A percentile compares a stretch with the other conserved stretches of the same genome.
These are phyloP conservation scores for Chaunax sp. DNA, from an alignment of 2,797 vertebrate genomes.

Conservation along the genomic window DNA sequence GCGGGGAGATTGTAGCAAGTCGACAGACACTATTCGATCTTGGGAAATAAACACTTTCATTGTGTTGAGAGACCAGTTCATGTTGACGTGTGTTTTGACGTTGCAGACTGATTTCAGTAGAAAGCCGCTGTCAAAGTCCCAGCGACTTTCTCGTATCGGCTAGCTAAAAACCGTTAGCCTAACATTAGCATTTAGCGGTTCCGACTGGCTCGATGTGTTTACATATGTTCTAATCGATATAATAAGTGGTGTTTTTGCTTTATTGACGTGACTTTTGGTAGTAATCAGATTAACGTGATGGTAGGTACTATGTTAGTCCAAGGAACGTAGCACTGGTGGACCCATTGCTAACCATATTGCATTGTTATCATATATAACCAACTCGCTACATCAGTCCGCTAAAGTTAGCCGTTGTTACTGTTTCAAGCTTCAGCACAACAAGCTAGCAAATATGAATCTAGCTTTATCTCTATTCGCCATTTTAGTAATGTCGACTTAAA, in stretches of 20 bases:
- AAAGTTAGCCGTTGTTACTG: conserved; percentile 47
- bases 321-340: neutral
- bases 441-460: conserved; percentile 46
- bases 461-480: conserved; percentile 19
- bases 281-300: neutral
- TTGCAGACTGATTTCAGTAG: conserved; percentile 20
- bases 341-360: neutral
- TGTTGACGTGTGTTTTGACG: conserved; percentile 1
- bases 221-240: conserved; percentile 37
- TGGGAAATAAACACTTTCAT: neutral
- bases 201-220: conserved; percentile 67
- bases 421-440: conserved; percentile 37
- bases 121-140: conserved; percentile 68
- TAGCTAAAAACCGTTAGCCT: conserved; percentile 42
- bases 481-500: conserved; percentile 38
- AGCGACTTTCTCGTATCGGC: conserved; percentile 31
- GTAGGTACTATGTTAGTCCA: accelerated
- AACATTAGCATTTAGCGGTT: conserved; percentile 41
- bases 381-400: conserved; percentile 35
- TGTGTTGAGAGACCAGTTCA: neutral
- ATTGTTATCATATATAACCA: conserved; percentile 37
- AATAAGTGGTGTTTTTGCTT: conserved; percentile 5
- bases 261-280: neutral
- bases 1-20: too few species aligned
- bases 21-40: neutral